phyloP scores from a whole-genome alignment of 1,140 invertebrate species.

The Cataglyphis hispanica region DNA sequence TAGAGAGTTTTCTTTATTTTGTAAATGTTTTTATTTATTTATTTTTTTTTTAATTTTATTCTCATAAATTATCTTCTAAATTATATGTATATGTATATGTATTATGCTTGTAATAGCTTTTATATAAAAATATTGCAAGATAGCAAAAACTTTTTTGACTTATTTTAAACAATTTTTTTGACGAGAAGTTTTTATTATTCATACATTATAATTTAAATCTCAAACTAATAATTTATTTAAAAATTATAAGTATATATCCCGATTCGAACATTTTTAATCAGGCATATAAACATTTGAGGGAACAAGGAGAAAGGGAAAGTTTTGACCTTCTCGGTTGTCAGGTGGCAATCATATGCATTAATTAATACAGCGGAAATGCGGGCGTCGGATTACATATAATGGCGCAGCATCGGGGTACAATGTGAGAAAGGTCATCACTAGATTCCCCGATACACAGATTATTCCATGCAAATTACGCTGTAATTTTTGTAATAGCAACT shows the following conservation, averaged over 20 bases:
- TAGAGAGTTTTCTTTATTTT: neutral
- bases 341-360: conserved; percentile 25
- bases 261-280: neutral
- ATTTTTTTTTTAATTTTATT: neutral
- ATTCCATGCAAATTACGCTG: neutral
- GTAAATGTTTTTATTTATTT: neutral
- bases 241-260: neutral
- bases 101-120: neutral
- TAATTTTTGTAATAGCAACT: neutral
- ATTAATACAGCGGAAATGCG: conserved; percentile 17
- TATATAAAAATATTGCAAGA: neutral
- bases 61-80: neutral
- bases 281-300: neutral
- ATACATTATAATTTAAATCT: neutral
- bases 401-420: conserved; percentile 9
- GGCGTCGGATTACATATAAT: conserved; percentile 18
- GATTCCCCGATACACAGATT: no score
- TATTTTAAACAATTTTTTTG: neutral
- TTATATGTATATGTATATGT: neutral
- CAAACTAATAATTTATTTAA: neutral
- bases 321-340: conserved; percentile 6
- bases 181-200: neutral
- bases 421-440: conserved; percentile 33
- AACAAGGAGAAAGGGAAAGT: conserved; percentile 12
- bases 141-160: neutral